Evolutionary conservation across 2,113 vertebrate species (phyloP), one percentile per base, ranked within the genome.

Genomic region (Halcyon senegalensis): DNA sequence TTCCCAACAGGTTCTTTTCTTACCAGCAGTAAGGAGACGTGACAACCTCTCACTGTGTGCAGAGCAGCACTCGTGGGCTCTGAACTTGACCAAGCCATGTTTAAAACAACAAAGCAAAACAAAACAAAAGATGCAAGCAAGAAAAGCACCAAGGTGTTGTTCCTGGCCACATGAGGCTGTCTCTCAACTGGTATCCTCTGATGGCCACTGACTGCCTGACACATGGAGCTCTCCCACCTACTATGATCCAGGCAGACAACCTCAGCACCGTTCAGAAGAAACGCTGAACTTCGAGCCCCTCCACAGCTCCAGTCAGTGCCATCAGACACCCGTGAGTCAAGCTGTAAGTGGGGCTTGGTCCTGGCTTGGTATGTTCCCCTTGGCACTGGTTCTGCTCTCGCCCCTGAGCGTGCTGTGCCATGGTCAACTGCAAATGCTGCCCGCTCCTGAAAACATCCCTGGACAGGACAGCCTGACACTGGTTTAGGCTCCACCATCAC

Each of bases 11-110:
- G 33, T 55, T 35, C 64, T 31, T 13, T 11, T 25, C 18, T 30
- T 19, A 12, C 33, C 2, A 10, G 28, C 50, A 20, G 39, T 4
- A 11, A 3, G 25, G 37, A 15, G 66, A 23, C 1, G 7, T 20
- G 2, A 68, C 62, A 48, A 83, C 69, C 16, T 25, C 3, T 1
- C 3, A 1, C 62, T 19, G 16, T 0, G 10, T 5, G 9, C n/a
- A 51, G 20, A 14, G 56, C 62, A n/a, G 46, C 39, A 5, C 43
- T 16, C 4, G 0, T 24, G 10, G 20, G 63, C 33, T 44, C 63
- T 13, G 16, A 35, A n/a, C 51, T 69, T 44, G 18, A 20, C 48
- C 23, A 35, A 50, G 11, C 28, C 37, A 23, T 1, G 0, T 33
- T 63, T 37, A 21, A 59, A 64, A n/a, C 19, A 60, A 17, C 74